Base-by-base conservation (phyloP, 1,140 invertebrate species). In the Drosophila cardini region DNA sequence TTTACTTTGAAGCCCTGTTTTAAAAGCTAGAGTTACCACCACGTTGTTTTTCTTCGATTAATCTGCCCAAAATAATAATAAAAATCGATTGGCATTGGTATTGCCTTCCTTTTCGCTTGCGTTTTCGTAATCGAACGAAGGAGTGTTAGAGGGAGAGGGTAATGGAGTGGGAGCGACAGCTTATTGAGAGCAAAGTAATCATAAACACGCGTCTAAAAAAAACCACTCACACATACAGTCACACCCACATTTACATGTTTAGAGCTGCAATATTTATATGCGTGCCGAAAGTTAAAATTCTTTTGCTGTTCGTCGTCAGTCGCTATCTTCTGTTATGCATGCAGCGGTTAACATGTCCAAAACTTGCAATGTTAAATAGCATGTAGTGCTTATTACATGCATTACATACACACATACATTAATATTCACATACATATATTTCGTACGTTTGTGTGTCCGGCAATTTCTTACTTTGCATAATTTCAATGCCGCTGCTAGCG, bases 71-170 rank as follows among this genome's bases (percentile, higher is more conserved):
- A 69, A 68, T 78, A 68, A 78, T 75, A 81, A 63, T 86, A 65
- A 78, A 85, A 86, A 86, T 86, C 82, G 82, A 86, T 87, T 81
- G 68, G 64, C 78, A 82, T 82, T 87, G 71, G 65, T 60, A 82
- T 72, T 76, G 61, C 55, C 52, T 36, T 64, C 13, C 10, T 36
- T 78, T 53, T 61, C 34, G 8, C 48, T 57, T 38, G 61, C 55
- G 55, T 69, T 48, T 40, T 62, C 46, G 69, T 80, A 81, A 81
- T 81, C 72, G 53, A 67, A 60, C 50, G 40, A 7, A 26, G 8
- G 21, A 72, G 58, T 50, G 26, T 18, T 0, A 30, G n/a, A 21
- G 10, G 7, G 9, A 16, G 15, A 16, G 68, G 26, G 21, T 26
- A 26, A 26, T 26, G 21, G 50, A 36, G 30, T 21, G 13, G n/a